phyloP scores from a whole-genome alignment of 2,888 invertebrate genomes.

The Hylaea fasciaria region DNA sequence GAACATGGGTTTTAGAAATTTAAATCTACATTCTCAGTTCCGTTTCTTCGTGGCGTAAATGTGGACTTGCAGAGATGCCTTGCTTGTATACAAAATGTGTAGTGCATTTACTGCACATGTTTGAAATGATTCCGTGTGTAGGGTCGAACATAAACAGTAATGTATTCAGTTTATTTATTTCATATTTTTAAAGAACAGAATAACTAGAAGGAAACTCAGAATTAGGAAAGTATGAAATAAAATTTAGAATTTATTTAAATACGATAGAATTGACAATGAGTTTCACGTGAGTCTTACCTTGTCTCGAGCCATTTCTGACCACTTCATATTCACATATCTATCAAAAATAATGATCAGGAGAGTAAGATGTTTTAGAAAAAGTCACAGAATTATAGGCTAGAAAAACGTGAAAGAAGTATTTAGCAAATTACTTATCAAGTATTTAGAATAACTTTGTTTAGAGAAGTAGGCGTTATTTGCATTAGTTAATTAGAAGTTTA shows the following conservation, averaged over 20 bases:
- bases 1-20: not conserved
- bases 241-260: slow-evolving; percentile 24
- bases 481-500: slow-evolving; percentile 24
- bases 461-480: slow-evolving; percentile 11
- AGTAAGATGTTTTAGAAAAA: slow-evolving; percentile 7
- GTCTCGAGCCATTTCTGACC: slow-evolving; percentile 10
- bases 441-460: slow-evolving; percentile 5
- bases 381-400: slow-evolving; percentile 6
- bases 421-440: slow-evolving; percentile 13
- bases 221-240: slow-evolving; percentile 5
- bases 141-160: not conserved
- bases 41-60: not conserved
- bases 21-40: too few relatives aligned
- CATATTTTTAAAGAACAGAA: slow-evolving; percentile 3
- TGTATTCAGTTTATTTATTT: not conserved
- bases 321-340: slow-evolving; percentile 7
- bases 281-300: slow-evolving; percentile 20
- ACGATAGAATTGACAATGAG: slow-evolving; percentile 22
- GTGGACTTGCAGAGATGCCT: too few relatives aligned
- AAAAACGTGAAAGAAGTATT: slow-evolving; percentile 11
- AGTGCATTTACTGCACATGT: not conserved
- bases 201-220: slow-evolving; percentile 4
- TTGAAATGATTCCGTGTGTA: not conserved
- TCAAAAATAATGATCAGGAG: slow-evolving; percentile 4
- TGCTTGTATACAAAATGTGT: not conserved